These are phyloP conservation scores for Serrognathus titanus DNA, from an alignment of 2,888 invertebrate species.

Conservation along the genomic window DNA sequence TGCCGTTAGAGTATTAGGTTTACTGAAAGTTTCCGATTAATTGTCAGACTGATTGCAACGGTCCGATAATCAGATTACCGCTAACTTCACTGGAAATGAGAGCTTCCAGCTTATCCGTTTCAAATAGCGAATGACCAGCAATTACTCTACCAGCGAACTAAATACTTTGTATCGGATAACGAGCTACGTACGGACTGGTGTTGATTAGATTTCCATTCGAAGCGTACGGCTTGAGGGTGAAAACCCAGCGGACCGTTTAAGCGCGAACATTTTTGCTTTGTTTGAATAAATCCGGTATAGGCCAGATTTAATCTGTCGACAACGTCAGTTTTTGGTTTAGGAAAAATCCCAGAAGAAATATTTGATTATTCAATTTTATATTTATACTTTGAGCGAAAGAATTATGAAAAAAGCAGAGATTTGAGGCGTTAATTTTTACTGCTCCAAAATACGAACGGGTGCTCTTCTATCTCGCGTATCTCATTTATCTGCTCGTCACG, in stretches of 20 bases:
- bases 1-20: background rate
- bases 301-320: too few relatives aligned
- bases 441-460: too few relatives aligned
- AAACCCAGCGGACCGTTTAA: background rate
- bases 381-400: too few relatives aligned
- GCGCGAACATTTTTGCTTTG: background rate
- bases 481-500: conserved; percentile 35
- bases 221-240: background rate
- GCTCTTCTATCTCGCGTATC: conserved; percentile 12
- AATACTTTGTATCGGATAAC: conserved; percentile 6
- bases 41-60: conserved; percentile 13
- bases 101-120: conserved; percentile 23
- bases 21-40: conserved; percentile 6
- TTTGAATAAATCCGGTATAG: background rate
- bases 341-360: too few relatives aligned
- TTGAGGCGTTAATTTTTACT: too few relatives aligned
- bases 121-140: conserved; percentile 21
- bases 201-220: conserved; percentile 14
- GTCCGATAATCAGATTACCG: conserved; percentile 14
- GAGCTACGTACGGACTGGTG: conserved; percentile 10
- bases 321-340: too few relatives aligned
- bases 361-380: too few relatives aligned
- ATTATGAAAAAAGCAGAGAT: too few relatives aligned
- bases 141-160: conserved; percentile 21
- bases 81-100: conserved; percentile 23